Conservation (phyloP, 2,888 invertebrate species). For the Drosophila putrida region DNA sequence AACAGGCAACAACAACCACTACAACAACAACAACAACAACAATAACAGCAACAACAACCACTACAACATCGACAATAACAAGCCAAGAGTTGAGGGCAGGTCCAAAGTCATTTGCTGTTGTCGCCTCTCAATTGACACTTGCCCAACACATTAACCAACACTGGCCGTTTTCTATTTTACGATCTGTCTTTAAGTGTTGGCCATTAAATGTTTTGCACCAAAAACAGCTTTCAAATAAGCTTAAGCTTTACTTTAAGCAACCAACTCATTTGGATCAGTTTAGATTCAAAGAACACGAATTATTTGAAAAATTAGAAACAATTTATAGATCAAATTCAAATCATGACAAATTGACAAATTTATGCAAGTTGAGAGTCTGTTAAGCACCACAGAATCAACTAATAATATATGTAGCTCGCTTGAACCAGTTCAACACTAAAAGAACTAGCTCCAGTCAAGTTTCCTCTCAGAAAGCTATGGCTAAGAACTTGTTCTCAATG, state of each 20-base stretch:
- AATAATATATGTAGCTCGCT: no score
- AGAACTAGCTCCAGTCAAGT: background rate
- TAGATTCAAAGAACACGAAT: background rate
- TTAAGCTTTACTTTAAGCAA: background rate
- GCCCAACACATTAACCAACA: slow-evolving; percentile 49
- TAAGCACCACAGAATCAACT: no score
- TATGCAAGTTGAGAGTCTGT: no score
- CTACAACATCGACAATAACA: slow-evolving; percentile 3
- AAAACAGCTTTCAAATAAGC: slow-evolving; percentile 12
- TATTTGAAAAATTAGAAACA: no score
- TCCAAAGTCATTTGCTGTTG: slow-evolving; percentile 55
- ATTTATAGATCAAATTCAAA: no score
- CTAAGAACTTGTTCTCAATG: slow-evolving; percentile 32
- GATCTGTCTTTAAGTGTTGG: slow-evolving; percentile 42
- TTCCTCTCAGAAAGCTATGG: no score
- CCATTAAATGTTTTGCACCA: slow-evolving; percentile 23
- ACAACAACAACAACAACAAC: slow-evolving; percentile 2
- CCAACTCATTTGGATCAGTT: background rate
- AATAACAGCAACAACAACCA: slow-evolving; percentile 21
- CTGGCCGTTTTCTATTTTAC: slow-evolving; percentile 47
- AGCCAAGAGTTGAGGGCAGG: slow-evolving; percentile 44
- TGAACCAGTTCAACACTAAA: no score
- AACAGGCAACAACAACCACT: slow-evolving; percentile 18
- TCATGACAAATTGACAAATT: no score
- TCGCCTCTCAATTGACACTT: slow-evolving; percentile 72